Conservation (phyloP, 2,888 invertebrate species). For the Nymphalis polychloros region DNA sequence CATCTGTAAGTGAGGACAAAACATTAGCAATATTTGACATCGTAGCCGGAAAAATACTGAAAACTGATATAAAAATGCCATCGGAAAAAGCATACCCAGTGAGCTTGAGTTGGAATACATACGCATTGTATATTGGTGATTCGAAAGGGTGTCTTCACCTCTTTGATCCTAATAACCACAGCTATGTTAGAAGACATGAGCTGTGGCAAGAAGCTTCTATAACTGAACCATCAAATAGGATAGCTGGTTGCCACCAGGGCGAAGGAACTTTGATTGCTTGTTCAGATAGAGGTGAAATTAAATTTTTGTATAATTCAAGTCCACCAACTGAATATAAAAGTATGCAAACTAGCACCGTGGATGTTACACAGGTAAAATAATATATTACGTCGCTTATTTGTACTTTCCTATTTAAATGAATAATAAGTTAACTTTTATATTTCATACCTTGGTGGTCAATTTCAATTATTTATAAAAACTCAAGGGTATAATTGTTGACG, state of each 20-base stretch:
- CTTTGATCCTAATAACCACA: conserved; percentile 63
- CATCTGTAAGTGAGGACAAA: conserved; percentile 83
- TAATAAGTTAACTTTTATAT: too few species aligned
- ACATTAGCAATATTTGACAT: conserved; percentile 81
- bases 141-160: conserved; percentile 71
- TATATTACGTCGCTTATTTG: not conserved
- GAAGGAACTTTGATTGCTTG: conserved; percentile 69
- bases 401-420: not conserved
- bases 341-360: conserved; percentile 62
- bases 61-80: conserved; percentile 64
- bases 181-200: conserved; percentile 57
- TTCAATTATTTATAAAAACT: too few species aligned
- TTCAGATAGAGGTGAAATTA: conserved; percentile 74
- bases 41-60: conserved; percentile 71
- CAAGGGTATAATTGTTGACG: too few species aligned
- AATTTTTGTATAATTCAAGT: conserved; percentile 70
- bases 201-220: conserved; percentile 67
- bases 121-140: conserved; percentile 72
- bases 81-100: conserved; percentile 68
- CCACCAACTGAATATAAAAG: conserved; percentile 68
- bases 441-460: too few species aligned
- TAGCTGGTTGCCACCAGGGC: conserved; percentile 68
- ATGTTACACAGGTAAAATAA: conserved; percentile 68
- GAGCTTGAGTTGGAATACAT: conserved; percentile 67
- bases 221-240: conserved; percentile 64